Base-by-base conservation (phyloP, 2,113 vertebrate genomes). In the Diglossa brunneiventris region DNA sequence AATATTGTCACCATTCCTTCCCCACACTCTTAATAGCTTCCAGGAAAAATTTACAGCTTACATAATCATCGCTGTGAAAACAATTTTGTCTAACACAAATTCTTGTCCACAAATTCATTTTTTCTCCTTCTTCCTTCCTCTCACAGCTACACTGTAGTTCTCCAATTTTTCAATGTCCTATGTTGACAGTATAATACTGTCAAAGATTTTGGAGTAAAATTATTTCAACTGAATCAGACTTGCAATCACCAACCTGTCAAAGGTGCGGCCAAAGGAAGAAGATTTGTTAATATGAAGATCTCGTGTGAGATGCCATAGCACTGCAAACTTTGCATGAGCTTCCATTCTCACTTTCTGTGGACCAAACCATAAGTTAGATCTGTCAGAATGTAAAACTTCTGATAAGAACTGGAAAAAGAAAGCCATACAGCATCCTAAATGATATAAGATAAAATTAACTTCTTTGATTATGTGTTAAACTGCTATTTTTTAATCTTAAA, bases 221-320 rank as follows among this genome's bases (percentile, higher is more conserved):
- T 83, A 52, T 72, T 92, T 92, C 18, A 85, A 17, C n/a, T 59
- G 9, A 75, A 58, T 55, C 30, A 37, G 12, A 15, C 19, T 74
- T 58, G 63, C n/a, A 80, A 31, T 50, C 92, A 98, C 98, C 58
- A 94, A 99, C 99, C 99, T 99, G 98, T 99, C 99, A 97, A 99
- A 99, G 31, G 99, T 99, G 75, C 99, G 99, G 85, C 98, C 99
- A 92, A 99, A 99, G 75, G 99, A 99, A 90, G 99, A 99, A 1
- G 99, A 99, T 95, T 99, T 99, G 95, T 98, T 99, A 96, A 99
- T 98, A 95, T 99, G 99, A 81, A 99, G 97, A 95, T 99, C 99
- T 91, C 99, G 98, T 52, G 99, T 99, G 61, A 99, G 98, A 96
- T 99, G 99, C 99, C 99, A 99, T 26, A 99, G 98, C 50, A 99